Percentiles rank a stretch among this genome's conserved stretches.
These are phyloP conservation scores for Colostygia pectinataria DNA, from an alignment of 2,888 invertebrate species.

Conservation along the genomic window DNA sequence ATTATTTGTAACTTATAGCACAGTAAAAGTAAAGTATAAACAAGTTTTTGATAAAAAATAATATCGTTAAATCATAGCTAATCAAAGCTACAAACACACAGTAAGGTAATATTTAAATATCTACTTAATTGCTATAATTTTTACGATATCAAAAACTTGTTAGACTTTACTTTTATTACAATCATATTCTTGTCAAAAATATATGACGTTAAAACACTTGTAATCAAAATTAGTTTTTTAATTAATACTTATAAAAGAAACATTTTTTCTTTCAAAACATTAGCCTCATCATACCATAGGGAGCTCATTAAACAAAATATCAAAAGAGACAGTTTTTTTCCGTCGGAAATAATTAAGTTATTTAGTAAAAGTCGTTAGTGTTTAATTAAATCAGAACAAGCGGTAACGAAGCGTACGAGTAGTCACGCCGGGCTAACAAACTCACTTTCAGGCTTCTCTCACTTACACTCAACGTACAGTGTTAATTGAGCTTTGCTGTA, in stretches of 20 bases:
- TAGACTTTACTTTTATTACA: too few relatives aligned
- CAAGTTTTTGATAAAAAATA: too few relatives aligned
- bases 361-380: slow-evolving; percentile 56
- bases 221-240: too few relatives aligned
- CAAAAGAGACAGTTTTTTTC: slow-evolving; percentile 41
- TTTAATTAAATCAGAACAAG: slow-evolving; percentile 71
- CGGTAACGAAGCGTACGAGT: slow-evolving; percentile 60
- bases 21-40: too few relatives aligned
- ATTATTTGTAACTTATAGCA: too few relatives aligned
- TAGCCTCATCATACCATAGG: slow-evolving; percentile 22
- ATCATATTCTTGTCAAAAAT: too few relatives aligned
- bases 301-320: slow-evolving; percentile 28
- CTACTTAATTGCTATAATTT: too few relatives aligned
- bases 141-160: too few relatives aligned
- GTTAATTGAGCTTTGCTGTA: background rate
- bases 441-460: slow-evolving; percentile 24
- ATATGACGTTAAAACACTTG: too few relatives aligned
- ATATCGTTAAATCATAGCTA: too few relatives aligned
- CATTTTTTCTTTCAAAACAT: background rate
- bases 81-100: too few relatives aligned
- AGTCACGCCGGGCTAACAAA: slow-evolving; percentile 52
- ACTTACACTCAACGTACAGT: background rate
- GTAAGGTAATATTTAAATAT: too few relatives aligned
- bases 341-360: slow-evolving; percentile 71
- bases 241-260: background rate